These are phyloP conservation scores for Aplysina aerophoba DNA, from an alignment of 37 sponge, comb jelly and placozoan species.

Conservation along the genomic window DNA sequence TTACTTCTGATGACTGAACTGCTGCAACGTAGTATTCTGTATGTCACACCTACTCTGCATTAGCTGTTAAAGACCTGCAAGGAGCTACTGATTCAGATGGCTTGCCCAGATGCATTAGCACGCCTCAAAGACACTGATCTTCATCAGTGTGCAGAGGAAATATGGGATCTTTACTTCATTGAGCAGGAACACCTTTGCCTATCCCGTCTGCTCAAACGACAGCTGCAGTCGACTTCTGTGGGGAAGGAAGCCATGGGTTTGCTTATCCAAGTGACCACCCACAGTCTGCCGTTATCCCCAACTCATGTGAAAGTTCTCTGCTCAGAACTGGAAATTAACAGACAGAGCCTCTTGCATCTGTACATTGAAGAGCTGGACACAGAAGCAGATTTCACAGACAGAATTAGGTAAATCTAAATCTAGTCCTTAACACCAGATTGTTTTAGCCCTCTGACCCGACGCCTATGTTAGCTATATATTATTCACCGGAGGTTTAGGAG, in stretches of 20 bases:
- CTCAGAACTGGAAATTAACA: constrained; percentile 3
- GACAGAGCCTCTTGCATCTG: background rate
- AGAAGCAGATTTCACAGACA: constrained; percentile 75
- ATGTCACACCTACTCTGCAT: background rate
- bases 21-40: too few relatives aligned
- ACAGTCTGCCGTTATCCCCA: constrained; percentile 70
- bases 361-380: constrained; percentile 83
- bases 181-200: constrained; percentile 31
- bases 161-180: constrained; percentile 37
- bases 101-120: constrained; percentile 44
- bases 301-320: constrained; percentile 7
- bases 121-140: constrained; percentile 25
- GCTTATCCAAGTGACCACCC: constrained; percentile 81
- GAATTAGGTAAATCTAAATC: constrained; percentile 77
- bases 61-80: background rate
- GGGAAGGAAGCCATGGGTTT: background rate
- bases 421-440: too few relatives aligned
- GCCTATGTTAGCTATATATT: too few relatives aligned
- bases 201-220: background rate
- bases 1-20: too few relatives aligned
- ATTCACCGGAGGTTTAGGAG: too few relatives aligned
- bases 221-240: background rate
- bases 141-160: background rate
- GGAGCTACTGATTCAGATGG: constrained; percentile 29
- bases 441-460: too few relatives aligned